Evolutionary conservation across 2,888 invertebrate genomes (phyloP).

Genomic region (Caenorhabditis panamensis): DNA sequence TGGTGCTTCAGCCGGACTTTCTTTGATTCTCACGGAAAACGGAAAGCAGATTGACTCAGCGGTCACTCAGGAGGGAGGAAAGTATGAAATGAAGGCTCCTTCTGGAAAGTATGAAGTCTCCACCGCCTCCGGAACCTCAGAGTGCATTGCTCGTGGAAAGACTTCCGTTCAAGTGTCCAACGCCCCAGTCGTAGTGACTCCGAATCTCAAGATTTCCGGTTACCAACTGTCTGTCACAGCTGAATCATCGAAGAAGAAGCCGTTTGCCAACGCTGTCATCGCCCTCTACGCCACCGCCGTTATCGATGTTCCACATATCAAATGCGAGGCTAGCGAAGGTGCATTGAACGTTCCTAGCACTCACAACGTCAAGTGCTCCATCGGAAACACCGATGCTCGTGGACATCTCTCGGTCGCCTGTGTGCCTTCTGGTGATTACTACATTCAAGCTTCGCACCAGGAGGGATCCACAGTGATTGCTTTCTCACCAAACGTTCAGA

Average conservation of each 20-base stretch:
- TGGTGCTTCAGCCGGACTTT: conserved; percentile 66
- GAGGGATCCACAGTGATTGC: conserved; percentile 45
- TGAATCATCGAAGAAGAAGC: conserved; percentile 19
- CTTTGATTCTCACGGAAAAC: conserved; percentile 68
- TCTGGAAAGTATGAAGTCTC: conserved; percentile 77
- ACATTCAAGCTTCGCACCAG: conserved; percentile 82
- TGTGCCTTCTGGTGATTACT: conserved; percentile 90
- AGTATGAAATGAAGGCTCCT: conserved; percentile 74
- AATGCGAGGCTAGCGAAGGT: conserved; percentile 36
- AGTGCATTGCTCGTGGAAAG: conserved; percentile 74
- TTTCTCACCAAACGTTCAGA: conserved; percentile 60
- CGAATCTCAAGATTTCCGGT: conserved; percentile 75
- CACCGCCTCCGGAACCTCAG: conserved; percentile 68
- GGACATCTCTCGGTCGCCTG: conserved; percentile 89
- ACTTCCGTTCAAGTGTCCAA: conserved; percentile 71
- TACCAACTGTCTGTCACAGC: conserved; percentile 60
- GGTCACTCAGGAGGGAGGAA: conserved; percentile 69
- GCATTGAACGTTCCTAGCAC: conserved; percentile 26
- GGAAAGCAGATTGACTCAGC: conserved; percentile 69
- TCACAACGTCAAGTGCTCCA: conserved; percentile 64
- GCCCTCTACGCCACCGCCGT: conserved; percentile 48
- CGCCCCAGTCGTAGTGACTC: conserved; percentile 72
- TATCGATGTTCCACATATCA: conserved; percentile 25
- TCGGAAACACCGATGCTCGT: conserved; percentile 79
- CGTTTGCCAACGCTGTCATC: conserved; percentile 51